Percentiles rank a stretch among this genome's conserved stretches.
phyloP scores from a whole-genome alignment of 30 jellyfish, hydroid and myxozoan genomes.

The Clytia hemisphaerica region DNA sequence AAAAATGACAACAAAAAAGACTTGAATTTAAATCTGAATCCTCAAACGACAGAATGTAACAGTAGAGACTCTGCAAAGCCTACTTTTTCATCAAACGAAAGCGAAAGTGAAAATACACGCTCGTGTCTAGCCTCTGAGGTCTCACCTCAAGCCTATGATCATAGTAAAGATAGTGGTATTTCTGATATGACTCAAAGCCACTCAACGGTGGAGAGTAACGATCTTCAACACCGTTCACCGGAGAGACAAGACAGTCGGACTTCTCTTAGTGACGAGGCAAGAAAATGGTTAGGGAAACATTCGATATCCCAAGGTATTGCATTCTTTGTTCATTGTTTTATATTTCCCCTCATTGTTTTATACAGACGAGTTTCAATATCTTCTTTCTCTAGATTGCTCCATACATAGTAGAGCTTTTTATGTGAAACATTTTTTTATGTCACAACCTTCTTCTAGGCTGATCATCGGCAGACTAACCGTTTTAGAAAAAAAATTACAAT shows the following conservation, averaged over 20 bases:
- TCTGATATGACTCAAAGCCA: constrained; percentile 44
- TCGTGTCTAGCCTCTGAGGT: neutral
- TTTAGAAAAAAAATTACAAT: no score
- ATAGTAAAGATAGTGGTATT: constrained; percentile 87
- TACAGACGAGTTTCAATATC: no score
- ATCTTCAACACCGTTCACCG: constrained; percentile 11
- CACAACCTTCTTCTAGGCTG: no score
- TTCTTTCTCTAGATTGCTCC: no score
- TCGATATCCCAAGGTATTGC: neutral
- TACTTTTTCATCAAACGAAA: no score
- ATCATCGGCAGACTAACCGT: no score
- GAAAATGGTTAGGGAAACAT: constrained; percentile 73
- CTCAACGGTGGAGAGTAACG: neutral
- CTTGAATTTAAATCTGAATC: neutral
- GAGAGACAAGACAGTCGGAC: neutral
- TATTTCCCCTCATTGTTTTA: no score
- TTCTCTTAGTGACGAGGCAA: constrained; percentile 70
- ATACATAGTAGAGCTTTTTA: no score
- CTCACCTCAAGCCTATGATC: constrained; percentile 13
- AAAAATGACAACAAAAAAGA: neutral
- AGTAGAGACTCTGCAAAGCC: no score
- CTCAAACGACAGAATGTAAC: no score
- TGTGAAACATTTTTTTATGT: neutral
- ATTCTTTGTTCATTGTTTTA: no score
- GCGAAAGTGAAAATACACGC: no score